Conservation (phyloP, 2,888 invertebrate genomes). For the Tortricodes alternella region DNA sequence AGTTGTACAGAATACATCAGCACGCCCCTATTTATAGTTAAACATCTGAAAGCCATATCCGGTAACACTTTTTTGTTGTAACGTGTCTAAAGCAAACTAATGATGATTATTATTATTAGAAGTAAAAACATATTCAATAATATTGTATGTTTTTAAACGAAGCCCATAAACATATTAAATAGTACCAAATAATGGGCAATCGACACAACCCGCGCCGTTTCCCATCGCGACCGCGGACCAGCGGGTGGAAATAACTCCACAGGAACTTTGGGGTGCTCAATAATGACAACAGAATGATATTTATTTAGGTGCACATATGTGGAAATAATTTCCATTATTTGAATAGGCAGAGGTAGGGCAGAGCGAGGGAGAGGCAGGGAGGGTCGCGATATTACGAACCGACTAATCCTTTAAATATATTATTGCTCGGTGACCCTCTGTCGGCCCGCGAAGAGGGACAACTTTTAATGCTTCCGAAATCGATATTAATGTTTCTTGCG, state of each 20-base stretch:
- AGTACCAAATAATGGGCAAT: slow-evolving; percentile 26
- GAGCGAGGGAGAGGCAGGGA: slow-evolving; percentile 35
- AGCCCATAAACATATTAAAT: background rate
- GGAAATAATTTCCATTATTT: slow-evolving; percentile 82
- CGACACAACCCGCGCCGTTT: slow-evolving; percentile 48
- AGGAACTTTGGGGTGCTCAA: slow-evolving; percentile 63
- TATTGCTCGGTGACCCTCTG: slow-evolving; percentile 72
- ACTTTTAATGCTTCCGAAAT: slow-evolving; percentile 73
- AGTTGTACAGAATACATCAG: too few species aligned
- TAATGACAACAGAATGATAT: slow-evolving; percentile 77
- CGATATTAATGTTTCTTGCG: slow-evolving; percentile 68
- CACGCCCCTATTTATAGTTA: too few species aligned
- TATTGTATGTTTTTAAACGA: too few species aligned
- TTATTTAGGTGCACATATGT: slow-evolving; percentile 82
- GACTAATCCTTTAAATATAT: slow-evolving; percentile 83
- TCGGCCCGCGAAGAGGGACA: slow-evolving; percentile 58
- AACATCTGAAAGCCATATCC: too few species aligned
- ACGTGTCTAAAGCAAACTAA: too few species aligned
- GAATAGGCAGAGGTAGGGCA: slow-evolving; percentile 61
- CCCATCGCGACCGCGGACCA: slow-evolving; percentile 60
- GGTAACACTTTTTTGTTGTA: too few species aligned
- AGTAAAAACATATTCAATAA: too few species aligned
- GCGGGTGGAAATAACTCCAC: slow-evolving; percentile 72
- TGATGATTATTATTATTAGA: too few species aligned
- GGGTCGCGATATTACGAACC: slow-evolving; percentile 80